Percentiles rank a stretch among this genome's conserved stretches.
Conservation (phyloP, 1,140 invertebrate genomes). For the Macrosteles quadrilineatus region DNA sequence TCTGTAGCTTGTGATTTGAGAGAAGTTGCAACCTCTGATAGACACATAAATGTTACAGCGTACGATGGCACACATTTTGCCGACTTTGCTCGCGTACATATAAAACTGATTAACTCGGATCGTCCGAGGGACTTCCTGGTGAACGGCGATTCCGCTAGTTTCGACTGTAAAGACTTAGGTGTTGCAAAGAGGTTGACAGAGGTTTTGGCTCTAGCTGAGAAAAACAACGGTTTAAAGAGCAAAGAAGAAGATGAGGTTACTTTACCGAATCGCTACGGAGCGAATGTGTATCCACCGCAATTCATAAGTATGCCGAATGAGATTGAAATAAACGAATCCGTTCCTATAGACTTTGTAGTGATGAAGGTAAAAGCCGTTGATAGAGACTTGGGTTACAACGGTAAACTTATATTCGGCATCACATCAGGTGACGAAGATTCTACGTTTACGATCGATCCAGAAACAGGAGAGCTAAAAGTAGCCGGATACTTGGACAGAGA, state of each 20-base stretch:
- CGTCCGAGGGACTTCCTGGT: slow-evolving; percentile 43
- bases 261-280: slow-evolving; percentile 78
- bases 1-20: slow-evolving; percentile 70
- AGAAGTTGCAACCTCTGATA: slow-evolving; percentile 65
- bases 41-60: slow-evolving; percentile 80
- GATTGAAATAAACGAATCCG: slow-evolving; percentile 83
- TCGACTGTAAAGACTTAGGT: slow-evolving; percentile 84
- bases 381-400: slow-evolving; percentile 87
- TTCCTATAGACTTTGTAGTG: slow-evolving; percentile 72
- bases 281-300: slow-evolving; percentile 81
- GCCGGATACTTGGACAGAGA: slow-evolving; percentile 89
- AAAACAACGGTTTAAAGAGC: slow-evolving; percentile 68
- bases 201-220: slow-evolving; percentile 74
- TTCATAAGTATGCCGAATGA: slow-evolving; percentile 74
- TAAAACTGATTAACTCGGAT: slow-evolving; percentile 69
- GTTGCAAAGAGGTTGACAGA: slow-evolving; percentile 76
- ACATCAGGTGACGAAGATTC: slow-evolving; percentile 84
- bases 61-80: slow-evolving; percentile 90
- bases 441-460: slow-evolving; percentile 81
- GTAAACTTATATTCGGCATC: slow-evolving; percentile 83
- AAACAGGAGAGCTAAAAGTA: slow-evolving; percentile 79
- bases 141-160: slow-evolving; percentile 57
- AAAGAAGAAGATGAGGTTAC: slow-evolving; percentile 66
- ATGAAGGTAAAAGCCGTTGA: slow-evolving; percentile 75
- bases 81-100: slow-evolving; percentile 70